Percentiles rank a stretch among this genome's conserved stretches.
These are phyloP conservation scores for Iguana delicatissima DNA, from an alignment of 2,797 vertebrate species.

Conservation along the genomic window DNA sequence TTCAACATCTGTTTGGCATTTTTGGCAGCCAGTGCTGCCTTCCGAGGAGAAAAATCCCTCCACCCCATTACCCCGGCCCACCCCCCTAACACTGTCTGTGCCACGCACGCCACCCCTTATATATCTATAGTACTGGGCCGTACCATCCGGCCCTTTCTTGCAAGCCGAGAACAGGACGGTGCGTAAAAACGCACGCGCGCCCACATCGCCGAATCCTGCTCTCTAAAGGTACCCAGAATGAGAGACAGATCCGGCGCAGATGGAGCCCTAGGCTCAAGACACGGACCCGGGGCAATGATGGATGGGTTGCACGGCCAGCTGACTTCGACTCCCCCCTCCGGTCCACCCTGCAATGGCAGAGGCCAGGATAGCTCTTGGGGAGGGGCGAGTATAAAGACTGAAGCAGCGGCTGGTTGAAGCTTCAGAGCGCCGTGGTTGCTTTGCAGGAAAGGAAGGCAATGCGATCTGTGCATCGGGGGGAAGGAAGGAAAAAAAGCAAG, in stretches of 20 bases:
- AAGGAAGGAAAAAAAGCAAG: neutral
- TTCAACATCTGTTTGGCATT: too few species aligned
- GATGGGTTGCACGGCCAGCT: neutral
- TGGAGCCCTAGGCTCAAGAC: neutral
- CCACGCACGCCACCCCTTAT: rapidly evolving
- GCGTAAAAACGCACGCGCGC: too few species aligned
- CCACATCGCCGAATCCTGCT: too few species aligned
- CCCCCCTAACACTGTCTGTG: neutral
- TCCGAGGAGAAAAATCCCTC: too few species aligned
- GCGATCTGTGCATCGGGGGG: too few species aligned
- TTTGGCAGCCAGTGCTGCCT: too few species aligned
- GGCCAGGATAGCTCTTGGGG: constrained; percentile 51
- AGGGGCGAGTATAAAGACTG: constrained; percentile 69
- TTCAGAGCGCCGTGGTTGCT: too few species aligned
- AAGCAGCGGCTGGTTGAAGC: neutral
- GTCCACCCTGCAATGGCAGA: constrained; percentile 48
- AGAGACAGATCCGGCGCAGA: too few species aligned
- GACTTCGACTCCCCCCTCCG: neutral
- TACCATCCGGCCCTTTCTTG: neutral
- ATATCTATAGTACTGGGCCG: neutral
- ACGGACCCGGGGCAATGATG: neutral
- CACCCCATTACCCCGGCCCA: rapidly evolving
- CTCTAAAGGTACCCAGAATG: too few species aligned
- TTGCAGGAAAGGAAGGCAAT: too few species aligned
- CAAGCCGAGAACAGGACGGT: constrained; percentile 36